Percentiles rank a stretch among this genome's conserved stretches.
Evolutionary conservation across 2,113 vertebrate genomes (phyloP).

Genomic region (Chelonoidis abingdonii): DNA sequence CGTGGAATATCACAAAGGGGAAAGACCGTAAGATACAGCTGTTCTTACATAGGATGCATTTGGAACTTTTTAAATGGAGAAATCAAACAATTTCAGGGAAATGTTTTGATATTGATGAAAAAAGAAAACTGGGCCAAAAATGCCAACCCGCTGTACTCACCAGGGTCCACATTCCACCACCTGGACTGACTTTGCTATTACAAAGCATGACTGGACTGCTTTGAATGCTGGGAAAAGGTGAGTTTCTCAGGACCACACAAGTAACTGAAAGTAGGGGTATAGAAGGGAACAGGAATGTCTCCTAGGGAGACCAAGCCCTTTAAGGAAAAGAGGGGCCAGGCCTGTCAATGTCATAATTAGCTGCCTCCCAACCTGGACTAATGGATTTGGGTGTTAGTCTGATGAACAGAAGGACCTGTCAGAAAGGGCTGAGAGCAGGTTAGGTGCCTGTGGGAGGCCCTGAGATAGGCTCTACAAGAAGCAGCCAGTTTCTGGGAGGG

Average conservation of each 20-base stretch:
- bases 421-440: not conserved
- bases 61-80: not conserved
- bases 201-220: not conserved
- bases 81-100: too few relatives aligned
- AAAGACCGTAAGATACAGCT: not conserved
- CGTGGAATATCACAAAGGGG: fast-evolving
- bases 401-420: not conserved
- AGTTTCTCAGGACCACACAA: not conserved
- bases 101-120: too few relatives aligned
- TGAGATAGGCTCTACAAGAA: too few relatives aligned
- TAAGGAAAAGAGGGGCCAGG: not conserved
- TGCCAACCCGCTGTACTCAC: not conserved
- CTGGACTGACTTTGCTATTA: not conserved
- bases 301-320: not conserved
- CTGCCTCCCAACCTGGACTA: not conserved
- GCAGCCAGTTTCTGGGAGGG: not conserved
- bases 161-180: not conserved
- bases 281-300: not conserved
- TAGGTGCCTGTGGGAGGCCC: not conserved
- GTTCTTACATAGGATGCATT: not conserved
- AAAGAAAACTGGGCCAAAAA: not conserved
- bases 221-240: not conserved
- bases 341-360: not conserved
- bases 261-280: not conserved
- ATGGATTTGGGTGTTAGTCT: not conserved